phyloP scores from a whole-genome alignment of 2,888 invertebrate genomes.

The Agrilus biguttatus region DNA sequence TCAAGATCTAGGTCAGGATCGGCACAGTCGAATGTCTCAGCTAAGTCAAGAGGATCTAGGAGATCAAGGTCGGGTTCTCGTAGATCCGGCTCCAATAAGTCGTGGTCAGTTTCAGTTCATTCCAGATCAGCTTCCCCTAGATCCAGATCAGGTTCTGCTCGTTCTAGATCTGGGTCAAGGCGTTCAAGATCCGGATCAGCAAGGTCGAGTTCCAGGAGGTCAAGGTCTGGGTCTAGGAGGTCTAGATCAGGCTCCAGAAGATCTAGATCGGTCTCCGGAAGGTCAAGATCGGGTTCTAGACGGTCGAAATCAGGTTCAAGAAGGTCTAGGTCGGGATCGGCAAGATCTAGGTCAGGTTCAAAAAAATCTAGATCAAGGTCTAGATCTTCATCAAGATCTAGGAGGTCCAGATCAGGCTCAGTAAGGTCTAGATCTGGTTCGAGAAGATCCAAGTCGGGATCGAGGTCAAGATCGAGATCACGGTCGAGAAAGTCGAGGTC shows the following conservation, averaged over 20 bases:
- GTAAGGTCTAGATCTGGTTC: conserved; percentile 13
- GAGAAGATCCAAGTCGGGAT: conserved; percentile 19
- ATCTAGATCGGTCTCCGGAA: conserved; percentile 13
- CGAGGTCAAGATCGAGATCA: conserved; percentile 20
- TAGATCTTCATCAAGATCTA: conserved; percentile 6
- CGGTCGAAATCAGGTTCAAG: conserved; percentile 9
- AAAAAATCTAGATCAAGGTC: conserved; percentile 10
- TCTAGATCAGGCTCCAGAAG: conserved; percentile 6
- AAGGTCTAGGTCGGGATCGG: conserved; percentile 19
- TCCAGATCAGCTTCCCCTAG: conserved; percentile 24
- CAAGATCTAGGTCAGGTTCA: conserved; percentile 12
- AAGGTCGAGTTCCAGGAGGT: conserved; percentile 4
- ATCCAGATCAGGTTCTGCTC: conserved; percentile 20
- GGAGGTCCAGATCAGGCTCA: conserved; percentile 12
- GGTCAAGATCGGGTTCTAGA: conserved; percentile 13
- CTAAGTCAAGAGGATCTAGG: conserved; percentile 8
- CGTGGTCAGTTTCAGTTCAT: conserved; percentile 18
- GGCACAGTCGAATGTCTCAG: conserved; percentile 13
- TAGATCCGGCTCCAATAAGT: conserved; percentile 19
- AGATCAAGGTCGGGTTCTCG: conserved; percentile 19
- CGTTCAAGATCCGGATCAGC: conserved; percentile 21
- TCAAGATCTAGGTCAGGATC: conserved; percentile 19
- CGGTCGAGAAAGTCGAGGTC: conserved; percentile 17
- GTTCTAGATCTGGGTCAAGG: conserved; percentile 13
- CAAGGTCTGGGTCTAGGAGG: conserved; percentile 12